A percentile compares a stretch with the other conserved stretches of the same genome.
Conservation (phyloP, 2,113 vertebrate species). For the Cygnus atratus region DNA sequence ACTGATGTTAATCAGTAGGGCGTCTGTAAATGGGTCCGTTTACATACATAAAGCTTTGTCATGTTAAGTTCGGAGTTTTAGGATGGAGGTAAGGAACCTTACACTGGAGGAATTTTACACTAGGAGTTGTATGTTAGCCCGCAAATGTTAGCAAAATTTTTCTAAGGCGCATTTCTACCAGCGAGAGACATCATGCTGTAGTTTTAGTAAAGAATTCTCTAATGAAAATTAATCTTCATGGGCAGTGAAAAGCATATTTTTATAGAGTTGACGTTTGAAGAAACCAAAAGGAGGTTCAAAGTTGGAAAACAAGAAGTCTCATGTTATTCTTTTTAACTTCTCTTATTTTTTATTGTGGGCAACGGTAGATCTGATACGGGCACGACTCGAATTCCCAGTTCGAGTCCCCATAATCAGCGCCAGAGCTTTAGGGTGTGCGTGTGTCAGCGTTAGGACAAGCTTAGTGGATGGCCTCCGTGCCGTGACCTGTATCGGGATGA, state of each 20-base stretch:
- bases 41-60: fast-evolving
- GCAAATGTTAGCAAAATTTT: background rate
- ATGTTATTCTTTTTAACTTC: background rate
- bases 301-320: background rate
- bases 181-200: background rate
- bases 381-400: background rate
- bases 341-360: fast-evolving
- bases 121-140: background rate
- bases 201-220: background rate
- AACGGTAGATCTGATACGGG: fast-evolving
- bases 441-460: fast-evolving
- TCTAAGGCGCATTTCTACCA: background rate
- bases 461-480: fast-evolving
- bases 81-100: background rate
- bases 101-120: background rate
- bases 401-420: background rate
- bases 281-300: fast-evolving
- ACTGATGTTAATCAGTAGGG: background rate
- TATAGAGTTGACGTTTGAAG: background rate
- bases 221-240: background rate
- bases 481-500: background rate
- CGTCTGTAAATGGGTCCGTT: background rate
- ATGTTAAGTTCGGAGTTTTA: background rate
- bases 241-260: background rate
- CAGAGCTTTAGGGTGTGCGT: background rate